Base-by-base conservation (phyloP, 2,888 invertebrate species). In the Copidosoma aretas region DNA sequence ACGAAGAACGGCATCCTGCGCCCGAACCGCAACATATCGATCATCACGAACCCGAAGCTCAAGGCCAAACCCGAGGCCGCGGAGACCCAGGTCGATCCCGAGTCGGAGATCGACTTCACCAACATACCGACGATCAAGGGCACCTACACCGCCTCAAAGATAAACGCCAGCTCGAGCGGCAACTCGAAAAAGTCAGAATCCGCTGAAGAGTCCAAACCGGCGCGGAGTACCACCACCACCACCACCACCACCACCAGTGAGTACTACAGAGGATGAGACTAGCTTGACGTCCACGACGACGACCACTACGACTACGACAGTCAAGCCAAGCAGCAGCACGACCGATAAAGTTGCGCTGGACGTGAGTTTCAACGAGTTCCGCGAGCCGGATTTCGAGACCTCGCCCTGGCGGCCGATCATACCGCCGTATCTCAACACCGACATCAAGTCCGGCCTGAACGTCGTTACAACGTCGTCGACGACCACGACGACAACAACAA, bases 361-460 rank as follows among this genome's bases (percentile, higher is more conserved):
- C 4, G 73, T 78, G 14, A 58, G 72, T 2, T 78, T 76, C 62
- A 77, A 77, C 24, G 81, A 80, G 19, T 82, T 82, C 60, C 77
- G 71, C 1, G 78, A 82, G 19, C 82, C 83, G 0, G 77, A 81
- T 32, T 77, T 81, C n/a, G 83, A 83, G 60, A 82, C 79, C 0
- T 83, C 83, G 1, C 82, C 83, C 0, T 84, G 83, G 84, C 78
- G 74, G 32, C 84, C 84, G 1, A 84, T 84, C 14, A 75, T 83
- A 32, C 83, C 83, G 4, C 73, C 77, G 1, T 80, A 79, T 57
- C 63, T 77, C 0, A 78, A 81, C 39, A 73, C 79, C 0, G 80
- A 80, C 32, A 19, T 79, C 0, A 81, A 79, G 60, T 61, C 78
- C 1, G 46, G 77, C 0, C 73, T 77, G 0, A 70, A 67, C 8